A percentile compares a stretch with the other conserved stretches of the same genome.
Conservation (phyloP, 2,797 vertebrate genomes). For the Arrhamphus sclerolepis region DNA sequence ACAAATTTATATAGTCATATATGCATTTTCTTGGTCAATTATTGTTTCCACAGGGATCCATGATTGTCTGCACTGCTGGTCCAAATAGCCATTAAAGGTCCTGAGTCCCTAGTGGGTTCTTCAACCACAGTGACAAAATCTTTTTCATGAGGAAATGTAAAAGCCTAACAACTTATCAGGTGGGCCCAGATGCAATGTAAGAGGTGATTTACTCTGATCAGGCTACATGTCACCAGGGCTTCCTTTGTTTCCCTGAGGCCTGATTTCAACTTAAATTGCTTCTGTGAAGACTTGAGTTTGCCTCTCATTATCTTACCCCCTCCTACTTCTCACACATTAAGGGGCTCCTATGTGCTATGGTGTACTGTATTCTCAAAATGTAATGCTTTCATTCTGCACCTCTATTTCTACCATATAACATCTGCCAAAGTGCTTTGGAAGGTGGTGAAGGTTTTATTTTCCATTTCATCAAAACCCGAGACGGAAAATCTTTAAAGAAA, state of each 20-base stretch:
- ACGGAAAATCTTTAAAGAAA: conserved; percentile 3
- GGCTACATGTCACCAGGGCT: conserved; percentile 73
- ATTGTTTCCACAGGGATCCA: conserved; percentile 50
- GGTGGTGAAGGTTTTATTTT: conserved; percentile 57
- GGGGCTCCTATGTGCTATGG: conserved; percentile 36
- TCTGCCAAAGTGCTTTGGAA: conserved; percentile 41
- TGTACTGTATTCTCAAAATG: conserved; percentile 47
- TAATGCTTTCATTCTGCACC: conserved; percentile 72
- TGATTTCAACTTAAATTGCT: conserved; percentile 84
- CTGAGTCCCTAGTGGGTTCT: conserved; percentile 65
- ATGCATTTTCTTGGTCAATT: conserved; percentile 48
- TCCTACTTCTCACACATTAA: conserved; percentile 63
- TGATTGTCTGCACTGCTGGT: conserved; percentile 61
- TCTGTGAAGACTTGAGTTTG: conserved; percentile 65
- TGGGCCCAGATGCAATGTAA: conserved; percentile 73
- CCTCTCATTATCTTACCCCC: conserved; percentile 69
- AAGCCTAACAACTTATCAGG: conserved; percentile 75
- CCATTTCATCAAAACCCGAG: conserved; percentile 47
- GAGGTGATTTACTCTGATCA: conserved; percentile 79
- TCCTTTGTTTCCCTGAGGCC: conserved; percentile 73
- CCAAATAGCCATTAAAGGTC: conserved; percentile 75
- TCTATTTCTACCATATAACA: conserved; percentile 38
- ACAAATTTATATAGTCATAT: conserved; percentile 39
- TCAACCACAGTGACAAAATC: conserved; percentile 68
- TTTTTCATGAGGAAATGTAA: conserved; percentile 77